Evolutionary conservation across 2,888 invertebrate species (phyloP), one percentile per base, ranked within the genome.

Genomic region (Eilema caniola): DNA sequence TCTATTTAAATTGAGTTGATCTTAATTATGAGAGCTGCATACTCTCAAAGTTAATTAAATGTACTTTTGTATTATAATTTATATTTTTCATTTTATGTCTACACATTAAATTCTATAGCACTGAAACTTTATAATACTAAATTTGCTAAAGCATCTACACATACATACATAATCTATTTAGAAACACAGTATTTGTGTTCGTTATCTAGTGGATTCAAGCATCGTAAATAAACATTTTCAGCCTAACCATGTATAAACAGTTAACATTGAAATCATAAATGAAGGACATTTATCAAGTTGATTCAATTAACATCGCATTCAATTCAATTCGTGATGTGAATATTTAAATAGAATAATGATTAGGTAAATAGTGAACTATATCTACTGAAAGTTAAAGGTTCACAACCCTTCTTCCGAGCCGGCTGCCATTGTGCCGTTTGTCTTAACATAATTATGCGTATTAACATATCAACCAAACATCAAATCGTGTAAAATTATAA

Each of bases 331-430:
- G 76, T 73, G 73, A 71, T 70, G 37, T 72, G 75, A 80, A 82
- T 75, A 69, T 72, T 72, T 67, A 76, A 80, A 77, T 59, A 66
- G 66, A 31, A 60, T 77, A 70, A 78, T 73, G 66, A 62, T 25
- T 24, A 24, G 8, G 16, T 25, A 73, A 75, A 62, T 76, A 70
- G 68, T 74, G 75, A 80, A 75, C 10, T 41, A 24, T 74, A 24
- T 74, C 41, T 41, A 75, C 53, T 70, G 62, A 72, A 75, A 67
- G 73, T 82, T 79, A 77, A 79, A 79, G 73, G 78, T 73, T 77
- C 67, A 69, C 41, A 63, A 79, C 53, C 69, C 3, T 16, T 16
- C 23, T 24, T 5, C 20, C 37, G 4, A 20, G 41, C 20, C 16
- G 20, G 7, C 24, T 20, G 20, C 3, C 47, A 47, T 1, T n/a